Conservation (phyloP, 2,797 vertebrate genomes). For the Myotis myotis region DNA sequence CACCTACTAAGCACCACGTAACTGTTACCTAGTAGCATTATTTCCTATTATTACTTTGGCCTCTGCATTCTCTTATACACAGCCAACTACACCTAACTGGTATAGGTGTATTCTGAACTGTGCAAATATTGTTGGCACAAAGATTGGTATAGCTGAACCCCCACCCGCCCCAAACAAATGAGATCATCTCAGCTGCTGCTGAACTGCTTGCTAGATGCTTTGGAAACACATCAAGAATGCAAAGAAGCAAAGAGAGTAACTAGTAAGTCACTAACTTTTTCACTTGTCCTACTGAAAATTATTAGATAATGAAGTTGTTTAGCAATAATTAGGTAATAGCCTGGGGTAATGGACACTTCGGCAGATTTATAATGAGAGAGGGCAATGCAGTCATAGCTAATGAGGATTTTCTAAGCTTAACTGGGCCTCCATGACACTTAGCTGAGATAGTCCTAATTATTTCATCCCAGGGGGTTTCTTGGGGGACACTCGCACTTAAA, state of each 20-base stretch:
- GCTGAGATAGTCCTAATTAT: slow-evolving; percentile 15
- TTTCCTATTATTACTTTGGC: background rate
- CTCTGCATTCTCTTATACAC: background rate
- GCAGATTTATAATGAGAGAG: slow-evolving; percentile 32
- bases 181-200: background rate
- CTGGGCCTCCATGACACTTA: background rate
- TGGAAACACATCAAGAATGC: slow-evolving; percentile 29
- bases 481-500: background rate
- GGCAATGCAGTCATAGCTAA: background rate
- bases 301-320: slow-evolving; percentile 20
- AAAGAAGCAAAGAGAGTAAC: slow-evolving; percentile 29
- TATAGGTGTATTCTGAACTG: background rate
- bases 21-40: background rate
- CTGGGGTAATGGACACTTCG: background rate
- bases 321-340: slow-evolving; percentile 37
- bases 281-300: slow-evolving; percentile 28
- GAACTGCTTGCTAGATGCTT: background rate
- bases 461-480: background rate
- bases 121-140: background rate
- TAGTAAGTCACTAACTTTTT: slow-evolving; percentile 43
- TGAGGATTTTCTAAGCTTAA: slow-evolving; percentile 43
- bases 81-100: background rate
- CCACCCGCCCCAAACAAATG: background rate
- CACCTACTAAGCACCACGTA: background rate
- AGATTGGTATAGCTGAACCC: background rate